Percentiles rank a stretch among this genome's conserved stretches.
Conservation (phyloP, 2,888 invertebrate species). For the Coleophora flavipennella region DNA sequence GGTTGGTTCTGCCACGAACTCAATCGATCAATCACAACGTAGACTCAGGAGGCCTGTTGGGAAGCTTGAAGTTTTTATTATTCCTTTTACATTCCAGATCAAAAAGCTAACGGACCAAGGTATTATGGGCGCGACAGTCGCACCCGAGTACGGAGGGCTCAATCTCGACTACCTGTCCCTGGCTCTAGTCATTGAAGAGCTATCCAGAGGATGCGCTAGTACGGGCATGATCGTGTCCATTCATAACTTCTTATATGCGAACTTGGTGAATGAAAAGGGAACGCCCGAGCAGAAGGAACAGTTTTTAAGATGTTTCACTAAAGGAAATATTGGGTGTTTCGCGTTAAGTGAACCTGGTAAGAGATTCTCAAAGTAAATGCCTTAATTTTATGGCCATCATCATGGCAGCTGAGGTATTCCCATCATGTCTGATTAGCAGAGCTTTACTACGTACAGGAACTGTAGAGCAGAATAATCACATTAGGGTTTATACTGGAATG, state of each 20-base stretch:
- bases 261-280: constrained; percentile 77
- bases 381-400: no score
- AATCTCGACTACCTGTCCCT: constrained; percentile 80
- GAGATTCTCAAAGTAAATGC: no score
- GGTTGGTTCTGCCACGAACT: no score
- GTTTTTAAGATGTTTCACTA: constrained; percentile 74
- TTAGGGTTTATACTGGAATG: no score
- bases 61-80: no score
- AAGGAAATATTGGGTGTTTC: constrained; percentile 82
- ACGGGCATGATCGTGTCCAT: constrained; percentile 83
- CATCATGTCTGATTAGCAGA: no score
- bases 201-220: constrained; percentile 83
- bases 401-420: no score
- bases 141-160: constrained; percentile 77
- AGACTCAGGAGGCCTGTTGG: no score
- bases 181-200: constrained; percentile 83
- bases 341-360: constrained; percentile 84
- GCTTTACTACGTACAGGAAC: no score
- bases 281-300: constrained; percentile 76
- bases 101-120: constrained; percentile 80
- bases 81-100: constrained; percentile 55
- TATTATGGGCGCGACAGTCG: constrained; percentile 77
- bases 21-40: no score
- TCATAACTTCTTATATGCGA: constrained; percentile 83
- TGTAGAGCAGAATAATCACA: no score